These are phyloP conservation scores for Lordiphosa fenestrarum DNA, from an alignment of 2,888 invertebrate species.

Conservation along the genomic window DNA sequence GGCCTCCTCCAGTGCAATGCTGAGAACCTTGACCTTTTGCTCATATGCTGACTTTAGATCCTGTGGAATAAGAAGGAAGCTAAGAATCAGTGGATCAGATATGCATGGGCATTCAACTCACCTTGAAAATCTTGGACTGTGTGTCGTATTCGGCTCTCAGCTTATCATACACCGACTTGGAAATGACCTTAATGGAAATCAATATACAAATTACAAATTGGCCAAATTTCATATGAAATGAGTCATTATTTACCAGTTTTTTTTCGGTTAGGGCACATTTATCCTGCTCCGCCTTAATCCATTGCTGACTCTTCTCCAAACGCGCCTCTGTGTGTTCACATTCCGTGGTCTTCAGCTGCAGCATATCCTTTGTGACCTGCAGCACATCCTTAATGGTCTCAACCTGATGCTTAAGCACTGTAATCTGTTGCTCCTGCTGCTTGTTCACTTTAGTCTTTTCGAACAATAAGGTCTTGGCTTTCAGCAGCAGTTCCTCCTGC, in stretches of 20 bases:
- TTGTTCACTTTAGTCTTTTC: slow-evolving; percentile 89
- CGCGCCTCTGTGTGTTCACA: slow-evolving; percentile 86
- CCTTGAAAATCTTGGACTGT: slow-evolving; percentile 87
- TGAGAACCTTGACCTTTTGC: slow-evolving; percentile 82
- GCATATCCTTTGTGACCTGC: slow-evolving; percentile 89
- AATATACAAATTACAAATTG: too few species aligned
- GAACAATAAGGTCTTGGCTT: slow-evolving; percentile 86
- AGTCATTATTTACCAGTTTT: slow-evolving; percentile 81
- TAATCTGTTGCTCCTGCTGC: slow-evolving; percentile 90
- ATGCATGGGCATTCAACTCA: too few species aligned
- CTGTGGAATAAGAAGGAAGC: too few species aligned
- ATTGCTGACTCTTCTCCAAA: slow-evolving; percentile 84
- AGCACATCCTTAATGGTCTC: slow-evolving; percentile 90
- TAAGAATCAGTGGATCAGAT: too few species aligned
- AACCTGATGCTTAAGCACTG: slow-evolving; percentile 84
- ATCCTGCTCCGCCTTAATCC: slow-evolving; percentile 87
- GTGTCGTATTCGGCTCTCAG: slow-evolving; percentile 89
- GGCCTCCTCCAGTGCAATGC: slow-evolving; percentile 65
- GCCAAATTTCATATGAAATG: too few species aligned
- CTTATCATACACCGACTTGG: slow-evolving; percentile 87
- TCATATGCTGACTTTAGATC: slow-evolving; percentile 85
- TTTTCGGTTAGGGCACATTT: slow-evolving; percentile 85
- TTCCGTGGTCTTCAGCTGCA: slow-evolving; percentile 89
- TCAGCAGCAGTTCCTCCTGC: slow-evolving; percentile 82
- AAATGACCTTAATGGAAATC: slow-evolving; percentile 80